Evolutionary conservation across 1,140 invertebrate species (phyloP), one percentile per base, ranked within the genome.

Genomic region (Heterodera carotae): DNA sequence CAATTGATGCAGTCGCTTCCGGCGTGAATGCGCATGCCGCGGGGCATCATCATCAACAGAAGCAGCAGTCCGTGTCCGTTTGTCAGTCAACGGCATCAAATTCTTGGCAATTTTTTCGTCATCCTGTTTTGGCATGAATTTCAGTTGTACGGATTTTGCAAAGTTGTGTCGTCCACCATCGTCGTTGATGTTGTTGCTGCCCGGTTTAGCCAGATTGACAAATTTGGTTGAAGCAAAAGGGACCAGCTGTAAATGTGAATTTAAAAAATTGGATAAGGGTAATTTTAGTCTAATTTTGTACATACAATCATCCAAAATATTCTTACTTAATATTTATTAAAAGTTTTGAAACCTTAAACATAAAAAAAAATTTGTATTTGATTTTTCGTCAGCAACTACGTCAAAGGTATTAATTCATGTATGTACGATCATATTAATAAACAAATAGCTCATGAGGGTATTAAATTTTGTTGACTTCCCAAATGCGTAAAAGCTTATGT

Each of bases 221-320:
- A 48, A 18, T 71, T 71, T 71, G n/a, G 69, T 33, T 27, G 69
- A 71, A n/a, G 39, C 69, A 48, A 71, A 71, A 18, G 36, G 33
- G 5, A 71, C 36, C 48, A 71, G 48, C 69, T 71, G 25, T n/a
- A 25, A 71, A 43, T 29, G 6, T 39, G 18, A n/a, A n/a, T n/a
- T n/a, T n/a, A n/a, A n/a, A n/a, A n/a, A n/a, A n/a, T n/a, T n/a
- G n/a, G n/a, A n/a, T n/a, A n/a, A n/a, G n/a, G n/a, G n/a, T n/a
- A n/a, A n/a, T 56, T 56, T 56, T 22, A 56, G 6, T 22, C 25
- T 22, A 67, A 67, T 27, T 8, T 69, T n/a, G n/a, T n/a, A n/a
- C n/a, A n/a, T n/a, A n/a, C n/a, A n/a, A n/a, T n/a, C n/a, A n/a
- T n/a, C n/a, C 39, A 69, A 33, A 68, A 34, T 34, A 69, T 25